Evolutionary conservation across 2,888 invertebrate genomes (phyloP).

Genomic region (Spilosoma lubricipeda): DNA sequence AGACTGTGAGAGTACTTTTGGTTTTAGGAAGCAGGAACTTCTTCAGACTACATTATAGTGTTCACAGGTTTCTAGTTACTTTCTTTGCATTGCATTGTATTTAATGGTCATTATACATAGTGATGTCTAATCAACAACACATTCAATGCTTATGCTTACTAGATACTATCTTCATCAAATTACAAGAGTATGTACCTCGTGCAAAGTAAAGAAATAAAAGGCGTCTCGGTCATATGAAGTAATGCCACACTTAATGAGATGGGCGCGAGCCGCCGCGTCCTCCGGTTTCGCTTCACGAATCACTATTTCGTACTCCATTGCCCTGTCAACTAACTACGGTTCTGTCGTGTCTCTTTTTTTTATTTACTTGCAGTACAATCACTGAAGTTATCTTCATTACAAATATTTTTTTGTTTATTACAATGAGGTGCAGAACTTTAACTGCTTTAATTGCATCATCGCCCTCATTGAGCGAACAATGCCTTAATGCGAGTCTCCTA

Average conservation of each 20-base stretch:
- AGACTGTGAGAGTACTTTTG: no score
- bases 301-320: constrained; percentile 53
- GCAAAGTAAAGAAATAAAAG: constrained; percentile 67
- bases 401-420: background rate
- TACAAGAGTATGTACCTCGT: constrained; percentile 58
- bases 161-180: background rate
- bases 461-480: background rate
- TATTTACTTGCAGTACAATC: background rate
- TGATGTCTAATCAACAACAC: background rate
- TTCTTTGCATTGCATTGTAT: no score
- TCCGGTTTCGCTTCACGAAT: constrained; percentile 56
- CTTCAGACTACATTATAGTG: no score
- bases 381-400: background rate
- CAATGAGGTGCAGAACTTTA: background rate
- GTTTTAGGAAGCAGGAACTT: no score
- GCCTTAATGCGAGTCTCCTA: no score
- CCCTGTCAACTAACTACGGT: background rate
- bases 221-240: constrained; percentile 57
- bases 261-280: constrained; percentile 60
- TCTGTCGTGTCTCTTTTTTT: background rate
- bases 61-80: no score
- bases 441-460: background rate
- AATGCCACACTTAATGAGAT: constrained; percentile 54
- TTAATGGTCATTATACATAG: background rate
- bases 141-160: background rate